phyloP scores from a whole-genome alignment of 2,888 invertebrate species.

The Aphodius granarius region DNA sequence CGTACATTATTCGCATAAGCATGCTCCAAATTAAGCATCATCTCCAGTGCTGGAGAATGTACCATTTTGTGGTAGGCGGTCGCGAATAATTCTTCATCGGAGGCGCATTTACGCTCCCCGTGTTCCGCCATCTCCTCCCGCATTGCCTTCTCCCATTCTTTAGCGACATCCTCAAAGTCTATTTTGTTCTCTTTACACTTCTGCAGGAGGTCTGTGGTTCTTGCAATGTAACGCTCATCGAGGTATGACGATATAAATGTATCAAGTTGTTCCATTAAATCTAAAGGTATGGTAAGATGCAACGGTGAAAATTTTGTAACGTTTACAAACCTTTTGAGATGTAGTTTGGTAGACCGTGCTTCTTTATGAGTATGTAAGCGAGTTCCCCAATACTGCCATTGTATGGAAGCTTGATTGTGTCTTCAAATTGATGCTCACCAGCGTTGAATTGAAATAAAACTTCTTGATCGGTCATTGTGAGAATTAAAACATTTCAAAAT shows the following conservation, averaged over 20 bases:
- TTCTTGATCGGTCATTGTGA: background rate
- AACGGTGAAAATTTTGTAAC: background rate
- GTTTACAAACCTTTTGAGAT: constrained; percentile 48
- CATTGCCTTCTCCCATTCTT: constrained; percentile 78
- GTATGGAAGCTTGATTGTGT: constrained; percentile 43
- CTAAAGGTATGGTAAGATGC: no score
- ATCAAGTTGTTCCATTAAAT: constrained; percentile 28
- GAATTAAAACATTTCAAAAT: no score
- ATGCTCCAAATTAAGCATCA: constrained; percentile 86
- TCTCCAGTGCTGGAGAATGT: constrained; percentile 73
- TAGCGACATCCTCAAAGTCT: constrained; percentile 74
- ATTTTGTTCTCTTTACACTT: constrained; percentile 59
- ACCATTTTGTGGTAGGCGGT: constrained; percentile 78
- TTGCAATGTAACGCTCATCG: constrained; percentile 25
- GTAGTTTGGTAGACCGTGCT: constrained; percentile 45
- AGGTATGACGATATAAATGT: constrained; percentile 25
- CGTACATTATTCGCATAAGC: constrained; percentile 81
- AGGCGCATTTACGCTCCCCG: constrained; percentile 78
- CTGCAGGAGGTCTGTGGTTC: constrained; percentile 25
- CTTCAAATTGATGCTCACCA: constrained; percentile 35
- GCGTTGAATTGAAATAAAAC: background rate
- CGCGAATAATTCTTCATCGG: constrained; percentile 84
- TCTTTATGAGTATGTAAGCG: constrained; percentile 44
- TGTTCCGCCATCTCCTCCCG: constrained; percentile 80
- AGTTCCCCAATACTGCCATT: constrained; percentile 45